Evolutionary conservation across 2,888 invertebrate genomes (phyloP).

Genomic region (Linnaemya vulpina): DNA sequence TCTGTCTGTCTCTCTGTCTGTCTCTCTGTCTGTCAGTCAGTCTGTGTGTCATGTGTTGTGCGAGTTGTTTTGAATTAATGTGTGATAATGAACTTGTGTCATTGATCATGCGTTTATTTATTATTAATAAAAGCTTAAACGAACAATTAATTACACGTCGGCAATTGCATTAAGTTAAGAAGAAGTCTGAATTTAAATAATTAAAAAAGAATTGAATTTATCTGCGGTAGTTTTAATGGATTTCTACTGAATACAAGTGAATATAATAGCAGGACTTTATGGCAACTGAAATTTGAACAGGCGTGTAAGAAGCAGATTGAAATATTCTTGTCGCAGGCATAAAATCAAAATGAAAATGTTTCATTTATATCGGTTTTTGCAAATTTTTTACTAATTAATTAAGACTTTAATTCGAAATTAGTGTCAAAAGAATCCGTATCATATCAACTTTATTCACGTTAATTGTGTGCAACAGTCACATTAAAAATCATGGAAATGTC

Average conservation of each 20-base stretch:
- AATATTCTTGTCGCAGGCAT: too few relatives aligned
- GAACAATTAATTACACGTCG: neutral
- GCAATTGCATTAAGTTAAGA: slow-evolving; percentile 26
- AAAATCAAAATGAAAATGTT: too few relatives aligned
- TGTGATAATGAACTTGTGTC: slow-evolving; percentile 67
- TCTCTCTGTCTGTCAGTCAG: slow-evolving; percentile 18
- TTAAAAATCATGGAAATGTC: too few relatives aligned
- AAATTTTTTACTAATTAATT: too few relatives aligned
- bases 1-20: slow-evolving; percentile 25
- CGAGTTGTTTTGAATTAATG: slow-evolving; percentile 19
- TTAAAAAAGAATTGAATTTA: neutral
- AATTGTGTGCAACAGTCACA: too few relatives aligned
- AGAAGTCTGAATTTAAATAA: neutral
- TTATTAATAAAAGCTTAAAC: slow-evolving; percentile 11
- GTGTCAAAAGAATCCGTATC: too few relatives aligned
- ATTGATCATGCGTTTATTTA: slow-evolving; percentile 57
- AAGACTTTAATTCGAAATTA: too few relatives aligned
- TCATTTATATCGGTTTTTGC: too few relatives aligned
- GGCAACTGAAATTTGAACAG: too few relatives aligned
- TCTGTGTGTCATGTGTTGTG: slow-evolving; percentile 27
- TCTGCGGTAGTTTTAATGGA: slow-evolving; percentile 14
- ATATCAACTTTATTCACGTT: too few relatives aligned
- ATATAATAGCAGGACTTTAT: too few relatives aligned
- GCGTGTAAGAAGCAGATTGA: too few relatives aligned
- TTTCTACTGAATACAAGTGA: neutral